A percentile compares a stretch with the other conserved stretches of the same genome.
phyloP scores from a whole-genome alignment of 2,113 vertebrate genomes.

The Oncorhynchus kisutch region DNA sequence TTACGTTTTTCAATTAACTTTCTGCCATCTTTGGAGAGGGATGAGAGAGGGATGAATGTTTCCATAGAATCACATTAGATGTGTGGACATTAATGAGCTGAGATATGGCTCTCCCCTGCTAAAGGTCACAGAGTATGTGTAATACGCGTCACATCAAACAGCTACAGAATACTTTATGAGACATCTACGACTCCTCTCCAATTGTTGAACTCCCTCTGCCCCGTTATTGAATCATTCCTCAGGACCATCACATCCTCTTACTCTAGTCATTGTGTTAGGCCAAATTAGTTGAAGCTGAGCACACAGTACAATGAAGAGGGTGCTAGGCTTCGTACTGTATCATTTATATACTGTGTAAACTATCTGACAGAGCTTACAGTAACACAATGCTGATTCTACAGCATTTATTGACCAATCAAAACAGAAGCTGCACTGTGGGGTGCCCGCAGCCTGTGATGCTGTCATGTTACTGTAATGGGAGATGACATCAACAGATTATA shows the following conservation, averaged over 20 bases:
- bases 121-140: constrained; percentile 51
- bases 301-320: too few relatives aligned
- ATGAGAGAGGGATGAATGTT: constrained; percentile 36
- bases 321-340: too few relatives aligned
- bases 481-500: too few relatives aligned
- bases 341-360: too few relatives aligned
- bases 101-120: constrained; percentile 31
- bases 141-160: constrained; percentile 36
- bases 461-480: too few relatives aligned
- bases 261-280: background rate
- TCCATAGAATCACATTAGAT: constrained; percentile 51
- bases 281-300: background rate
- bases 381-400: too few relatives aligned
- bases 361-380: too few relatives aligned
- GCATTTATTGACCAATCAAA: too few relatives aligned
- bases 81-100: constrained; percentile 38
- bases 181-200: constrained; percentile 24
- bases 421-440: too few relatives aligned
- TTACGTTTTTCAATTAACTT: constrained; percentile 64
- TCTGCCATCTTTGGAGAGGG: constrained; percentile 53
- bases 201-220: constrained; percentile 37
- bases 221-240: constrained; percentile 61
- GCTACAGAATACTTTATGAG: constrained; percentile 20
- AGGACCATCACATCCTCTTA: constrained; percentile 27
- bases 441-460: too few relatives aligned